Evolutionary conservation across 2,797 vertebrate species (phyloP).

Genomic region (Macroramphosus scolopax): DNA sequence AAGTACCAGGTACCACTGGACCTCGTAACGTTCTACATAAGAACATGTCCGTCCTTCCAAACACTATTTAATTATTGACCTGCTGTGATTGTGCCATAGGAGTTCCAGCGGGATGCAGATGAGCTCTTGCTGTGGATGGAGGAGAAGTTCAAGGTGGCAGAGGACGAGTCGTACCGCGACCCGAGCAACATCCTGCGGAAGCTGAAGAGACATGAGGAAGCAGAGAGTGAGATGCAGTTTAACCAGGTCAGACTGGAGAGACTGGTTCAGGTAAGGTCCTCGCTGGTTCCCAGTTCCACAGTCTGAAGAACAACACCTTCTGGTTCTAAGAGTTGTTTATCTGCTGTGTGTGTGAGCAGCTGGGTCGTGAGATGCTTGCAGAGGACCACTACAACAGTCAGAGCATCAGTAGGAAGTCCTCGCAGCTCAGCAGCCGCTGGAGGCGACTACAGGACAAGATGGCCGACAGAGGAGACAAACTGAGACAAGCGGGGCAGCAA

Average conservation of each 20-base stretch:
- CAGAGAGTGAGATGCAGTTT: conserved; percentile 84
- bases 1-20: conserved; percentile 82
- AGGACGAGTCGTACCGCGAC: conserved; percentile 82
- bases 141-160: conserved; percentile 82
- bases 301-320: not conserved
- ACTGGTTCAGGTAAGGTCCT: conserved; percentile 76
- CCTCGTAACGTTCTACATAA: no score
- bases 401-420: conserved; percentile 72
- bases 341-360: conserved; percentile 56
- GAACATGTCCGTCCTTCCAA: not conserved
- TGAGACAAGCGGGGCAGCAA: conserved; percentile 85
- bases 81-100: conserved; percentile 61
- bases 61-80: no score
- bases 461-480: conserved; percentile 82
- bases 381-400: conserved; percentile 69
- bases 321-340: not conserved
- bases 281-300: not conserved
- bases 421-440: conserved; percentile 79
- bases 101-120: conserved; percentile 82
- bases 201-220: conserved; percentile 82
- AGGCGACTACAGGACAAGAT: conserved; percentile 79
- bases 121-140: conserved; percentile 89
- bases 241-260: conserved; percentile 77
- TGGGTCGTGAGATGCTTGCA: conserved; percentile 76
- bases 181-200: conserved; percentile 81